Base-by-base conservation (phyloP, 2,888 invertebrate genomes). In the Drosophila birchii region DNA sequence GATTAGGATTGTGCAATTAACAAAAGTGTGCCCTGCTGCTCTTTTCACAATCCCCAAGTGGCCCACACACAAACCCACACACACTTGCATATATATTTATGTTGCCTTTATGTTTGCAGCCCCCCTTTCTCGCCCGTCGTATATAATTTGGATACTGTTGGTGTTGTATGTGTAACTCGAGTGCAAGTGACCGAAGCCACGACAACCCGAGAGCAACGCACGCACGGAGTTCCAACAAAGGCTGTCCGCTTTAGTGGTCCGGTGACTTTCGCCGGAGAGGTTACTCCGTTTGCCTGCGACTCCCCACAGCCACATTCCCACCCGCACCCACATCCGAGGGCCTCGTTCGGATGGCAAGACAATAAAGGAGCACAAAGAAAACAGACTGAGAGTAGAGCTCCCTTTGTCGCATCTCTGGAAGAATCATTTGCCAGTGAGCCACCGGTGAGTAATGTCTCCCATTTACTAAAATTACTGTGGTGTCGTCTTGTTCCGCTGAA, bases 251-350 rank as follows among this genome's bases (percentile, higher is more conserved):
- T 75, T 39, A 60, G 59, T 81, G 71, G 81, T 69, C 81, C 70
- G 70, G 39, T 70, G 85, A 85, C 88, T 87, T 82, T 82, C 88
- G 75, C 86, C 72, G 63, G 75, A 87, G 78, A 73, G 72, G 62
- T 53, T 26, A 20, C 32, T 55, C 18, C 39, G 56, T 49, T 53
- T 53, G 51, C 20, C 23, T 1, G 51, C 6, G 23, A 36, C 34
- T 53, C 34, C 34, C 51, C 85, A 86, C 73, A 71, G 61, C 56
- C 51, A 20, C 8, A 39, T 36, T 44, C 45, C 20, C 44, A 29
- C 61, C 71, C 53, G 47, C 57, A 71, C 73, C 44, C 45, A 76
- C 49, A 20, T 29, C 67, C 26, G 23, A 56, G 57, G 57, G 55
- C 41, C 64, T 67, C 78, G 69, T 74, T 75, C 59, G 18, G 44